phyloP scores from a whole-genome alignment of 2,797 vertebrate genomes.

The Fringilla coelebs region DNA sequence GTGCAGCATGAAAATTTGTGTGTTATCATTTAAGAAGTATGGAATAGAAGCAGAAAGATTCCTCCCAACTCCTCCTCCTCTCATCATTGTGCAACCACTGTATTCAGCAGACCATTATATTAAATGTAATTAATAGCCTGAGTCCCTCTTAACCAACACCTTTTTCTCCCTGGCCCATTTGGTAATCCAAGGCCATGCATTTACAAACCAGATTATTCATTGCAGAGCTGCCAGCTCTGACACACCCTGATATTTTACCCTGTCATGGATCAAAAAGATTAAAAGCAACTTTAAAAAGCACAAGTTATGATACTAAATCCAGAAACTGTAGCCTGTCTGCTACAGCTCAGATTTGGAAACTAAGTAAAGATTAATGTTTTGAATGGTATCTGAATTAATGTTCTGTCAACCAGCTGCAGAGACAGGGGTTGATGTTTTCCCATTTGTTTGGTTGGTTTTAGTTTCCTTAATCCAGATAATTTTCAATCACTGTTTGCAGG shows the following conservation, averaged over 20 bases:
- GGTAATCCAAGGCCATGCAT: background rate
- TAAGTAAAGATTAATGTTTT: conserved; percentile 30
- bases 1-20: background rate
- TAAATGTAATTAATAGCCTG: background rate
- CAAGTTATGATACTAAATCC: background rate
- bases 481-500: background rate
- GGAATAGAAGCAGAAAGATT: background rate
- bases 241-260: background rate
- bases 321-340: background rate
- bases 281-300: conserved; percentile 11
- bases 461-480: background rate
- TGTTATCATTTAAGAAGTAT: background rate
- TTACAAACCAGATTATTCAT: background rate
- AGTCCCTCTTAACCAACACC: background rate
- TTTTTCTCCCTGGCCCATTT: background rate
- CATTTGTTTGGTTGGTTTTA: background rate
- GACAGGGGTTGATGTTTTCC: background rate
- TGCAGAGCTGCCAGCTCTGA: background rate
- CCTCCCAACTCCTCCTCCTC: background rate
- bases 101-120: background rate
- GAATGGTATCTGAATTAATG: background rate
- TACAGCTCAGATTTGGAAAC: conserved; percentile 27
- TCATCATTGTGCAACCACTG: background rate
- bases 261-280: conserved; percentile 26
- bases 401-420: background rate